Base-by-base conservation (phyloP, 2,113 vertebrate genomes). In the Platanista minor region DNA sequence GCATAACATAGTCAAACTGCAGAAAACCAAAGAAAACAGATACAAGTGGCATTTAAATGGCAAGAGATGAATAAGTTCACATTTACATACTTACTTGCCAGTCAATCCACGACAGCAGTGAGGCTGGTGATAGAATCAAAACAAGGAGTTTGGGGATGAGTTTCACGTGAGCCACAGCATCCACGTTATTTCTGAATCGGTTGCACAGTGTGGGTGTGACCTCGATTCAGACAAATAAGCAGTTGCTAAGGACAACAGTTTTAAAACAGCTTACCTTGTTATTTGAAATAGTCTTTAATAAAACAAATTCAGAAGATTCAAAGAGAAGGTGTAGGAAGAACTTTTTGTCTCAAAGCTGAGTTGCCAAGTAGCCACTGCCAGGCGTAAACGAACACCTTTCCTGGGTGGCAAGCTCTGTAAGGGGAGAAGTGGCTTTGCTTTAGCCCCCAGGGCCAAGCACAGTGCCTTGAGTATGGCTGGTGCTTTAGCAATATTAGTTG, bases 401-500 rank as follows among this genome's bases (percentile, higher is more conserved):
- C 5, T 1, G 17, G 33, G 6, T 0, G 10, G 78, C 10, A 3
- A 36, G 9, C 80, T 25, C 27, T 1, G 0, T 0, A 13, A 66
- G 17, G 20, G 15, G 8, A 20, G 43, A 14, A 23, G 61, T 2
- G 5, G 25, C 62, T 61, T 54, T 9, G 33, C 11, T 25, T 31
- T 29, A 8, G 1, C 3, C 39, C 3, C 27, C 5, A 5, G 41
- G 36, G 12, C 20, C 21, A 31, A 54, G 43, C 0, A 7, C 3
- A 20, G 29, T 9, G n/a, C 31, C 54, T 12, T 13, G 71, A 21
- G 21, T 33, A 15, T 1, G 1, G 43, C 25, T 2, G 13, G 33
- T 4, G 13, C 10, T 43, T 39, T 39, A 33, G 78, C 6, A 3
- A 2, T 1, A 0, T 36, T 61, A 12, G 36, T 3, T 12, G 66